Percentiles rank a stretch among this genome's conserved stretches.
These are phyloP conservation scores for Drosophila truncata DNA, from an alignment of 1,140 invertebrate genomes.

Conservation along the genomic window DNA sequence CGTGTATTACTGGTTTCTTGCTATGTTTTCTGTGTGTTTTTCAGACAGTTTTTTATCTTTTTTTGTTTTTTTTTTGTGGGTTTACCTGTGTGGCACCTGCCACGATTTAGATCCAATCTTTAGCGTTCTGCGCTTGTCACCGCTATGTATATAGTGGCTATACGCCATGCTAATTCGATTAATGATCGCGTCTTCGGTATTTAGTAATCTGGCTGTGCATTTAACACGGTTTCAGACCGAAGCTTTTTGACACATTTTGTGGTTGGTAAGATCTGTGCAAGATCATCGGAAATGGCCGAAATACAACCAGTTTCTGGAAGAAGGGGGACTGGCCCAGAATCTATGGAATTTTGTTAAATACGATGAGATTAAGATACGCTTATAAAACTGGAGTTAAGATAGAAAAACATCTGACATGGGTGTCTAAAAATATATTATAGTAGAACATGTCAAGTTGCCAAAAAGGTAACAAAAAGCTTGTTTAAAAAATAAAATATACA, in stretches of 20 bases:
- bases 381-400: not conserved
- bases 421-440: not conserved
- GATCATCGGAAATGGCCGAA: constrained; percentile 1
- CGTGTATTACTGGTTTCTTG: constrained; percentile 72
- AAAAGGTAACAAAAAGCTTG: too few relatives aligned
- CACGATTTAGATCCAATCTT: constrained; percentile 31
- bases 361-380: constrained; percentile 2
- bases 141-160: constrained; percentile 4
- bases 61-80: constrained; percentile 1
- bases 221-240: constrained; percentile 52
- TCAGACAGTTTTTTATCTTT: constrained; percentile 3
- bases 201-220: constrained; percentile 50
- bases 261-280: constrained; percentile 12
- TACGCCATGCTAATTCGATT: constrained; percentile 72
- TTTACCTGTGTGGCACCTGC: constrained; percentile 19
- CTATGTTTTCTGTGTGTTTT: constrained; percentile 28
- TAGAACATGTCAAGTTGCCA: too few relatives aligned
- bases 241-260: constrained; percentile 53
- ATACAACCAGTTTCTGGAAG: constrained; percentile 31
- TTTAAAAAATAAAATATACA: too few relatives aligned
- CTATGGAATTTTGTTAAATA: constrained; percentile 3
- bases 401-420: not conserved
- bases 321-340: constrained; percentile 15
- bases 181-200: constrained; percentile 46
- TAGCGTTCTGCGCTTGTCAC: constrained; percentile 36